A percentile compares a stretch with the other conserved stretches of the same genome.
These are phyloP conservation scores for Oceanodroma tethys DNA, from an alignment of 2,113 vertebrate species.

Conservation along the genomic window DNA sequence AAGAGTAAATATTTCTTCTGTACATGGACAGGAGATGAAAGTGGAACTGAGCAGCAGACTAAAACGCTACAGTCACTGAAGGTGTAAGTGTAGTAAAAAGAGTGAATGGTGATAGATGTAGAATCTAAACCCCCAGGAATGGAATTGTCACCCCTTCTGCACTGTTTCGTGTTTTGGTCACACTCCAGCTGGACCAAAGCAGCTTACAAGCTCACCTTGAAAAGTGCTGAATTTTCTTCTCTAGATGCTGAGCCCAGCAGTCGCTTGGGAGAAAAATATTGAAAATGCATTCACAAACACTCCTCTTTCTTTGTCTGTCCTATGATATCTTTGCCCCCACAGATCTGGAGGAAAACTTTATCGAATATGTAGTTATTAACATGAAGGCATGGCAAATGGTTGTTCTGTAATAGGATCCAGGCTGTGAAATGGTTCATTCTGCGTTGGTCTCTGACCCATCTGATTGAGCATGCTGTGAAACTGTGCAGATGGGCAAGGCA, in stretches of 20 bases:
- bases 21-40: not conserved
- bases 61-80: not conserved
- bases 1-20: not conserved
- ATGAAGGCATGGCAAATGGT: not conserved
- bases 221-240: not conserved
- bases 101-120: not conserved
- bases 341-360: not conserved
- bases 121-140: not conserved
- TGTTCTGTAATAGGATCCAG: not conserved
- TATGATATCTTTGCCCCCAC: rapidly evolving
- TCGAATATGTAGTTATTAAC: not conserved
- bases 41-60: not conserved
- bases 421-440: not conserved
- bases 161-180: not conserved
- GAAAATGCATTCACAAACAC: not conserved
- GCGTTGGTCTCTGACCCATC: not conserved
- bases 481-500: not conserved
- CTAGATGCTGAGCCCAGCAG: not conserved
- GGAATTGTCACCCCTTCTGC: not conserved
- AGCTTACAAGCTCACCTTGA: not conserved
- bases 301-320: not conserved
- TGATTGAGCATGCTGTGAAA: not conserved
- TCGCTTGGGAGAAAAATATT: not conserved
- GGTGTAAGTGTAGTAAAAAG: not conserved
- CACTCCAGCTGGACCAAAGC: not conserved